Evolutionary conservation across 2,113 vertebrate genomes (phyloP).

Genomic region (Bubo bubo): DNA sequence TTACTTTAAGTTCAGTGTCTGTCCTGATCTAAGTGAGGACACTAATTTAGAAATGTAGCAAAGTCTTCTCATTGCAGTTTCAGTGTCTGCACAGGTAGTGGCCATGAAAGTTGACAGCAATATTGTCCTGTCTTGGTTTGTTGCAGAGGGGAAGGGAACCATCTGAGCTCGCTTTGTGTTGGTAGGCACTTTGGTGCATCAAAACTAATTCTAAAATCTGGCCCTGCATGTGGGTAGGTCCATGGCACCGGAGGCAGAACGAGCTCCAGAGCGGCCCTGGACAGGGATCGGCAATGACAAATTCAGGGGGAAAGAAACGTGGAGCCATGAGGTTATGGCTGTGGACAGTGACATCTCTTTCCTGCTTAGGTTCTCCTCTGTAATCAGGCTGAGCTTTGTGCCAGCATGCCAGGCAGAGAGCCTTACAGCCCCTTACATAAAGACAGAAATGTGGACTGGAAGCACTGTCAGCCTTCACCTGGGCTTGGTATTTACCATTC

Average conservation of each 20-base stretch:
- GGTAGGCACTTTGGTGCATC: not conserved
- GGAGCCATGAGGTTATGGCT: not conserved
- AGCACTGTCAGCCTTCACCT: not conserved
- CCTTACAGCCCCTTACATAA: not conserved
- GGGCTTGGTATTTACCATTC: not conserved
- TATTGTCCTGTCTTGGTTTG: accelerated
- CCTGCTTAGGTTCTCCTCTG: not conserved
- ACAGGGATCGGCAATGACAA: accelerated
- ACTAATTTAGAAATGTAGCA: not conserved
- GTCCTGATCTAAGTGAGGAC: not conserved
- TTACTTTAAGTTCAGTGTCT: not conserved
- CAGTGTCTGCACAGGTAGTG: not conserved
- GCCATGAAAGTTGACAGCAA: not conserved
- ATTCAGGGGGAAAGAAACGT: accelerated
- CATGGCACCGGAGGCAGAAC: accelerated
- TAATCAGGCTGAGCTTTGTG: not conserved
- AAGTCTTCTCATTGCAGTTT: not conserved
- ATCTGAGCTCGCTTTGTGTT: not conserved
- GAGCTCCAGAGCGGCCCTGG: not conserved
- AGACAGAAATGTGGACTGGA: not conserved
- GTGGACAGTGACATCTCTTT: not conserved
- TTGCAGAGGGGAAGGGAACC: accelerated
- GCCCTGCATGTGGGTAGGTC: accelerated
- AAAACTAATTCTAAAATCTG: not conserved
- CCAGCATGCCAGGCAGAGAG: not conserved